Evolutionary conservation across 2,888 invertebrate species (phyloP), one percentile per base, ranked within the genome.

Genomic region (Volucella bombylans): DNA sequence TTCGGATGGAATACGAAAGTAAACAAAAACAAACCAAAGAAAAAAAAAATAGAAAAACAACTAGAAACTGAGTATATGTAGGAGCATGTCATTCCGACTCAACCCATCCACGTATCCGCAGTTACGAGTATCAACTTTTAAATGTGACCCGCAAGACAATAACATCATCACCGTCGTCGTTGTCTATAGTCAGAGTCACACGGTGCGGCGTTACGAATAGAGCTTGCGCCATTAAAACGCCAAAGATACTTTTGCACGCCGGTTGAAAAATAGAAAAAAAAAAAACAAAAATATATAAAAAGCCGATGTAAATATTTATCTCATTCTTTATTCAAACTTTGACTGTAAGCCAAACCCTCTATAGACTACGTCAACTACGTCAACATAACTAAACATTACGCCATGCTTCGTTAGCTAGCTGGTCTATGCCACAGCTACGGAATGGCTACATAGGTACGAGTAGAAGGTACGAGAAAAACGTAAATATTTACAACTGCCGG

Each of bases 301-400:
- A 39, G 62, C 10, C 45, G 68, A 55, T 73, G 73, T 82, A 82
- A 82, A 78, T 82, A 73, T 82, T 82, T 82, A 68, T 78, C 18
- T 78, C 55, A 62, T 82, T 82, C 50, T 55, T 31, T 50, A 73
- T 72, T 74, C 64, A 18, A 68, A 69, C 45, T 67, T 65, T 14
- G 59, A n/a, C 14, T 45, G 31, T 65, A 45, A 41, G 50, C 23
- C 50, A 31, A 68, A 57, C 52, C n/a, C 23, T 31, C 31, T 6
- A 64, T 54, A 59, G 64, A 61, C 68, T 74, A 68, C 64, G 79
- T 79, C 73, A 76, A 73, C 68, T 59, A 2, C 41, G 82, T 79
- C 73, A 81, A 73, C 68, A 67, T 1, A 15, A 65, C 55, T 45
- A 65, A 31, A 74, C 78, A 82, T 68, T 73, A 73, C 68, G 78